A percentile compares a stretch with the other conserved stretches of the same genome.
Conservation (phyloP, 2,888 invertebrate species). For the Scotopteryx bipunctaria region DNA sequence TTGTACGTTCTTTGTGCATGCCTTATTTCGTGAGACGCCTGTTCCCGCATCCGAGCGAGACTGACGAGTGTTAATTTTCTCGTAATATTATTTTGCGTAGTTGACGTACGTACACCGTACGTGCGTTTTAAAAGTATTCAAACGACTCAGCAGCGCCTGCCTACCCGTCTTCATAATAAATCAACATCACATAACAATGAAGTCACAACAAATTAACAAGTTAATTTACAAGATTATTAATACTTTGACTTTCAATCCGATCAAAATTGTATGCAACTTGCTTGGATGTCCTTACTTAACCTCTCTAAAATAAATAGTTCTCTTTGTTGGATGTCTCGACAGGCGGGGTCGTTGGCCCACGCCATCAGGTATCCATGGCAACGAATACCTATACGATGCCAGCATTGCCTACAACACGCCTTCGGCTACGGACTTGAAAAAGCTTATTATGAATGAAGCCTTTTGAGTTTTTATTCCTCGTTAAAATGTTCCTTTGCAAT, state of each 20-base stretch:
- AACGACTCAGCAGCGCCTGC: conserved; percentile 45
- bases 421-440: conserved; percentile 56
- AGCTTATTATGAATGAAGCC: conserved; percentile 57
- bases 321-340: conserved; percentile 68
- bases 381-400: conserved; percentile 63
- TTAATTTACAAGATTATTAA: conserved; percentile 45
- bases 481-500: conserved; percentile 42
- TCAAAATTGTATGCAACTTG: conserved; percentile 42
- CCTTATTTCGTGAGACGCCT: conserved; percentile 22
- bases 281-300: conserved; percentile 56
- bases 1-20: conserved; percentile 31
- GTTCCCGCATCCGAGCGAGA: conserved; percentile 9
- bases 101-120: conserved; percentile 36
- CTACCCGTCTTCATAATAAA: conserved; percentile 48
- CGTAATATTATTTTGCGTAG: conserved; percentile 24
- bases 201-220: conserved; percentile 60
- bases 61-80: conserved; percentile 23
- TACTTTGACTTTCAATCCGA: conserved; percentile 45
- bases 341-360: conserved; percentile 75
- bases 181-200: conserved; percentile 53
- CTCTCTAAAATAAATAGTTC: conserved; percentile 63
- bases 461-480: conserved; percentile 55
- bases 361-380: conserved; percentile 67
- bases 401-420: conserved; percentile 48
- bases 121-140: conserved; percentile 46